Evolutionary conservation across 2,888 invertebrate species (phyloP), one percentile per base, ranked within the genome.

Genomic region (Sepioteuthis lessoniana): DNA sequence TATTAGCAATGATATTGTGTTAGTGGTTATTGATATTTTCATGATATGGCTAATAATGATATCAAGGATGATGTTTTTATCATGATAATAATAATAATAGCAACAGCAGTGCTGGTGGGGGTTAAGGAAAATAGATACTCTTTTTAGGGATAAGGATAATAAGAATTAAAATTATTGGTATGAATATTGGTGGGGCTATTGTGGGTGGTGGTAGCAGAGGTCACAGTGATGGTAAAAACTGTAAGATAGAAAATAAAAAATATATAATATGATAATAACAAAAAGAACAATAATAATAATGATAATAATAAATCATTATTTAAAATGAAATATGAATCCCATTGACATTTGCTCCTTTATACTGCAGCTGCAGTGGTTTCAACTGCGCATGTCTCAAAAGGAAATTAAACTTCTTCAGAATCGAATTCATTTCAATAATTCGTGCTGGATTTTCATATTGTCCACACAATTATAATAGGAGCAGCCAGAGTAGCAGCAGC

Each of bases 381-480:
- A n/a, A 76, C 76, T 76, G n/a, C 8, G 76, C 76, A 76, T 76
- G 76, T 76, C 76, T 76, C 76, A 76, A 76, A 76, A 76, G 76
- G 76, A 76, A 76, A 76, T 76, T 76, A 76, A 76, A 76, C 76
- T 76, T 76, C 76, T 76, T 76, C n/a, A 76, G 76, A 76, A 76
- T 76, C 35, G 76, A 76, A 76, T 76, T 76, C 76, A 35, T 76
- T 76, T n/a, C n/a, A 76, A 76, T n/a, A 76, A 35, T 76, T 76
- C 76, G 76, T 76, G 76, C n/a, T 76, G n/a, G 76, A 19, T 76
- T 76, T 35, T n/a, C n/a, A 76, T n/a, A 76, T 76, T 76, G 76
- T 76, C 35, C 76, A n/a, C 76, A 35, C n/a, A 76, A 76, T 19
- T n/a, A 76, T 76, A n/a, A 76, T 35, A 7, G 76, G n/a, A 76